Evolutionary conservation across 1,140 invertebrate species (phyloP), one percentile per base, ranked within the genome.

Genomic region (Anastrepha ludens): DNA sequence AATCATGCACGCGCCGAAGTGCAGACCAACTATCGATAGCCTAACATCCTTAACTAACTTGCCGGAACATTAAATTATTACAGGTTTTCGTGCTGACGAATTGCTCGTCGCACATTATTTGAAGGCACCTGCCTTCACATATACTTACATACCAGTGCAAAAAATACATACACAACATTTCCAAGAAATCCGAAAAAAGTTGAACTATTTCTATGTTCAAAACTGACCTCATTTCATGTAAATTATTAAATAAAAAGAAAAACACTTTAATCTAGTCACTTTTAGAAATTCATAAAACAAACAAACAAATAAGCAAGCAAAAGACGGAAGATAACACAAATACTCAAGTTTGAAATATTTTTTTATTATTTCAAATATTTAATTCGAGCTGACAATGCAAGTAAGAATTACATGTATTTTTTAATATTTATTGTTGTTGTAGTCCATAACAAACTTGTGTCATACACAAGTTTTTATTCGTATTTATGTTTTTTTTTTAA

Each of bases 251-350:
- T 17, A n/a, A 87, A 87, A 67, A 87, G 55, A 41, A 78, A 87
- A 67, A 81, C 7, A 87, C 58, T 64, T 67, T 67, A 87, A 91
- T 92, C 91, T 92, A 92, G 91, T 92, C 91, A 92, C 90, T 91
- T 91, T 90, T 92, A 91, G 90, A 90, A 91, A 91, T 89, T 88
- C 88, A 88, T 59, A 89, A 87, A 86, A 86, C 41, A 88, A 89
- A 29, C 29, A 29, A 87, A 88, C 87, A 86, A 89, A 60, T 59
- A 88, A 87, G 74, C 85, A 87, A 90, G 89, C 67, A 89, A 39
- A 85, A 86, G 88, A 88, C 81, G 17, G 78, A 67, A 89, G 89
- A 89, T 88, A 90, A 91, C 91, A 92, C 81, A 86, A 88, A 92
- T 92, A 92, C 91, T 92, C 91, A 92, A 58, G 17, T 62, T 62